Evolutionary conservation across 2,888 invertebrate genomes (phyloP).

Genomic region (Spilosoma lubricipeda): DNA sequence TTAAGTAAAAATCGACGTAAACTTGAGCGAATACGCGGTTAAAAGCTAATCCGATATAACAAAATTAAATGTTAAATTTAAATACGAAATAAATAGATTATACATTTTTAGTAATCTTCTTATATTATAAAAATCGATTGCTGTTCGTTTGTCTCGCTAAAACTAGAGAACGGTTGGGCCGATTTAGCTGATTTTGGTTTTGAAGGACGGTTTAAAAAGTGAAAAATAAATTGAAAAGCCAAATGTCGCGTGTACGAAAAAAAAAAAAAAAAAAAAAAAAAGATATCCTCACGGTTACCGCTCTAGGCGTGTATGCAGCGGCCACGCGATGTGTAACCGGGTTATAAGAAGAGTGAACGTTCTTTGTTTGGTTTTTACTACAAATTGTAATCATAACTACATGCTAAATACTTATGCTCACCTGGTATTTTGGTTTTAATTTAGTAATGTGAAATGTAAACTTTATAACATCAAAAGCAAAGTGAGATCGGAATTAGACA

Average conservation of each 20-base stretch:
- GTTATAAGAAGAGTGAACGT: slow-evolving; percentile 31
- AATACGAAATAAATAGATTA: not conserved
- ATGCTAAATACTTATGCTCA: not conserved
- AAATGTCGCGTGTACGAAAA: no score
- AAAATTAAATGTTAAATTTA: not conserved
- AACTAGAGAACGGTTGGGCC: no score
- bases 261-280: no score
- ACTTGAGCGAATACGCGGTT: not conserved
- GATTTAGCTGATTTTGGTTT: no score
- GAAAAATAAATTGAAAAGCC: no score
- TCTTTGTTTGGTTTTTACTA: slow-evolving; percentile 33
- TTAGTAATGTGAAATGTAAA: not conserved
- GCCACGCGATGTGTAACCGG: slow-evolving; percentile 54
- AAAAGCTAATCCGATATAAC: not conserved
- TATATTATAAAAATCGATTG: no score
- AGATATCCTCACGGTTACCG: slow-evolving; percentile 63
- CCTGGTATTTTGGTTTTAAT: slow-evolving; percentile 7
- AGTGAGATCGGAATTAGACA: not conserved
- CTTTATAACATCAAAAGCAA: not conserved
- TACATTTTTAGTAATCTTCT: no score
- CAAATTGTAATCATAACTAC: not conserved
- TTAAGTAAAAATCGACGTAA: not conserved
- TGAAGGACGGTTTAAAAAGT: no score
- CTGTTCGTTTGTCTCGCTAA: no score
- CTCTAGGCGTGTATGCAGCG: slow-evolving; percentile 46